Evolutionary conservation across 2,888 invertebrate species (phyloP).

Genomic region (Troilus luridus): DNA sequence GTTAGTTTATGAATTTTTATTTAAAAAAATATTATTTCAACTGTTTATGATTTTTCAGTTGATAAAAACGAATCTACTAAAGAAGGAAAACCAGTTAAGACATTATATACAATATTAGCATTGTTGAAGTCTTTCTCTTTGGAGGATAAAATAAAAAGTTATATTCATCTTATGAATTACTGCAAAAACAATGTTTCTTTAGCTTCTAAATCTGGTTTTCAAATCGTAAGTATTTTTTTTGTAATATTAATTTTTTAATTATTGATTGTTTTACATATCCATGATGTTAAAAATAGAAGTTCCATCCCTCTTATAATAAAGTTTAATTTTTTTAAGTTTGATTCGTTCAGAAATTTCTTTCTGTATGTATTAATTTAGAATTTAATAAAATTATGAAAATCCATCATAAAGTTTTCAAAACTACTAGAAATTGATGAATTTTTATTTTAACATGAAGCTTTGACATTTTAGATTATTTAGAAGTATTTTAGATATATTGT

Average conservation of each 20-base stretch:
- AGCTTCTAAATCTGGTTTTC: slow-evolving; percentile 44
- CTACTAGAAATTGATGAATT: too few species aligned
- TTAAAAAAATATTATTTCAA: background rate
- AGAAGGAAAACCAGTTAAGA: background rate
- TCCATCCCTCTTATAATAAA: too few species aligned
- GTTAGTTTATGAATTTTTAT: background rate
- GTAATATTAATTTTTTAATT: background rate
- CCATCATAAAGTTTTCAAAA: too few species aligned
- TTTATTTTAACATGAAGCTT: too few species aligned
- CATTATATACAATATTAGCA: background rate
- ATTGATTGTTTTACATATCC: background rate
- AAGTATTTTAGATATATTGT: too few species aligned
- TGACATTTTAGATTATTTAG: too few species aligned
- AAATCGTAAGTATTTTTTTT: slow-evolving; percentile 39
- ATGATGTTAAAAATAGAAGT: too few species aligned
- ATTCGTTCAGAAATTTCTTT: too few species aligned
- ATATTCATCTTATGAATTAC: background rate
- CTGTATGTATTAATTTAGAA: too few species aligned
- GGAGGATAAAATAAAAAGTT: slow-evolving; percentile 17
- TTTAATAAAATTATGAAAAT: too few species aligned
- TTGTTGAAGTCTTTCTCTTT: background rate
- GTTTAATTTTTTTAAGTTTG: too few species aligned
- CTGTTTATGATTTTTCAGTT: slow-evolving; percentile 40
- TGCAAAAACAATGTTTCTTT: slow-evolving; percentile 33
- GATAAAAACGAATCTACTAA: background rate